Percentiles rank a stretch among this genome's conserved stretches.
Conservation (phyloP, 1,140 invertebrate genomes). For the Formica exsecta region DNA sequence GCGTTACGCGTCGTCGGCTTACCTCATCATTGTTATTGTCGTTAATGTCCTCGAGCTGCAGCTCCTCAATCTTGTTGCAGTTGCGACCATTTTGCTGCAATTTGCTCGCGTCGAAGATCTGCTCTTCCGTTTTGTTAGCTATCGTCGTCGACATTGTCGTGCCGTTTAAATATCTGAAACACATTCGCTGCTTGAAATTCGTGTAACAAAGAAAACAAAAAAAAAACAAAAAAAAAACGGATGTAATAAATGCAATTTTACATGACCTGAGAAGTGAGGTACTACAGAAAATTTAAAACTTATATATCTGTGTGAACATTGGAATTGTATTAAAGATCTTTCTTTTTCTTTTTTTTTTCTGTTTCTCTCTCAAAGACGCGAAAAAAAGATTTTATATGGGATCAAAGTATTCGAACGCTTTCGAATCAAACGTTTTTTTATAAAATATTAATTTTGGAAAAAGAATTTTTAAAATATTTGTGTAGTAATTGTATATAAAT, state of each 20-base stretch:
- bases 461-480: no score
- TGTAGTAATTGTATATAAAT: no score
- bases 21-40: constrained; percentile 80
- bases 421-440: no score
- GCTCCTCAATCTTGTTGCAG: constrained; percentile 76
- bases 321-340: not conserved
- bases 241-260: not conserved
- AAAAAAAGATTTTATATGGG: no score
- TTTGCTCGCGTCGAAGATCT: constrained; percentile 63
- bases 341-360: no score
- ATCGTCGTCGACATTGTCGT: constrained; percentile 82
- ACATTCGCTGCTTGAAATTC: constrained; percentile 9
- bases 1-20: constrained; percentile 42
- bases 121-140: constrained; percentile 77
- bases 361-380: no score
- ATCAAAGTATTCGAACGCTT: no score
- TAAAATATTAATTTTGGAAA: no score
- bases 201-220: not conserved
- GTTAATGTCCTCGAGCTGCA: constrained; percentile 78
- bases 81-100: constrained; percentile 77
- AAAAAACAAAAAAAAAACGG: not conserved
- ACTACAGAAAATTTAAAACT: not conserved
- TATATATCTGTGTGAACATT: not conserved
- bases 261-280: not conserved
- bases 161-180: constrained; percentile 74